Conservation (phyloP, 2,797 vertebrate genomes). For the Ambastaia sidthimunki region DNA sequence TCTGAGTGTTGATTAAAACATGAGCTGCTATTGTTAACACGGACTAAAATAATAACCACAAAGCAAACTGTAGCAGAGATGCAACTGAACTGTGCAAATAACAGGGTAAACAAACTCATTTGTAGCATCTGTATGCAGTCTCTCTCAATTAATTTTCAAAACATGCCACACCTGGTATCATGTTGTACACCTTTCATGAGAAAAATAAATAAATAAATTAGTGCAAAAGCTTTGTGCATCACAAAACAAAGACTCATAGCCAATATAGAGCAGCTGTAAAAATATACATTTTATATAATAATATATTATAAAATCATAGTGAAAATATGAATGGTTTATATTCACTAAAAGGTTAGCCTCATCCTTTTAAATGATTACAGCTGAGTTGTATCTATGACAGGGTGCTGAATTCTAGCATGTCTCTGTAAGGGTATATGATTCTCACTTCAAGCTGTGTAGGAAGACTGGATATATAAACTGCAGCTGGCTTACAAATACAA, state of each 20-base stretch:
- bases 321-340: background rate
- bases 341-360: background rate
- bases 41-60: constrained; percentile 3
- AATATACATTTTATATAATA: too few relatives aligned
- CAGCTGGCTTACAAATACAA: constrained; percentile 72
- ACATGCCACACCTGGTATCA: constrained; percentile 50
- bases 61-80: background rate
- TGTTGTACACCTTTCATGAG: constrained; percentile 51
- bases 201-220: constrained; percentile 60
- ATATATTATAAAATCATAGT: background rate
- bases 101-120: background rate
- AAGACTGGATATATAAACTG: constrained; percentile 77
- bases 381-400: background rate
- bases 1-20: background rate
- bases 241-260: background rate
- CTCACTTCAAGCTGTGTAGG: constrained; percentile 57
- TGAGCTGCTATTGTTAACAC: background rate
- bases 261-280: too few relatives aligned
- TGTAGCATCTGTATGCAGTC: constrained; percentile 3
- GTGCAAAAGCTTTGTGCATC: background rate
- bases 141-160: constrained; percentile 25
- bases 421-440: constrained; percentile 18
- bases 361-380: background rate
- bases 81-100: background rate
- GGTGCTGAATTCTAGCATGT: background rate